Evolutionary conservation across 1,140 invertebrate genomes (phyloP).

Genomic region (Dendrolimus kikuchii): DNA sequence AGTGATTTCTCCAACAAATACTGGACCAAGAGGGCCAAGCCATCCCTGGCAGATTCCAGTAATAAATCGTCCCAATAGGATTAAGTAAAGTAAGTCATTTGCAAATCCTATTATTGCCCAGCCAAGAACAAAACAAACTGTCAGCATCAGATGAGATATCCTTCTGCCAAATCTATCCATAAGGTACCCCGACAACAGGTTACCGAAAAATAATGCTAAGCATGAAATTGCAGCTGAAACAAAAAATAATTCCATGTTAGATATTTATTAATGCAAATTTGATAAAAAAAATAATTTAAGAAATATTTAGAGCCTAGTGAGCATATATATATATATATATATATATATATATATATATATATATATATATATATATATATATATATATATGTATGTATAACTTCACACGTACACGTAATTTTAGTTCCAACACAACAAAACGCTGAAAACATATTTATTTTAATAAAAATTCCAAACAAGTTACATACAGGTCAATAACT

Average conservation of each 20-base stretch:
- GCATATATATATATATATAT: too few species aligned
- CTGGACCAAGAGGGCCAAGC: slow-evolving; percentile 67
- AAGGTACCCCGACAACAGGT: slow-evolving; percentile 73
- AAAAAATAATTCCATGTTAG: slow-evolving; percentile 15
- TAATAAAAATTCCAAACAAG: too few species aligned
- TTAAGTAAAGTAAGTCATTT: slow-evolving; percentile 46
- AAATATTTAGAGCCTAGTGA: too few species aligned
- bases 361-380: too few species aligned
- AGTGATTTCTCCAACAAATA: slow-evolving; percentile 75
- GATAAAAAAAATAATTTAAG: too few species aligned
- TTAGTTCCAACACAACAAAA: too few species aligned
- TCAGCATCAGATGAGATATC: slow-evolving; percentile 72
- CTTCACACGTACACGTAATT: too few species aligned
- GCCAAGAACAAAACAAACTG: slow-evolving; percentile 75
- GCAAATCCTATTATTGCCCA: slow-evolving; percentile 77
- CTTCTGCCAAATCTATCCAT: slow-evolving; percentile 80
- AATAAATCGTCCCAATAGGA: slow-evolving; percentile 79
- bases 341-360: too few species aligned
- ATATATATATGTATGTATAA: too few species aligned
- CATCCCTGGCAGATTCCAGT: slow-evolving; percentile 76
- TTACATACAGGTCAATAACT: slow-evolving; percentile 4
- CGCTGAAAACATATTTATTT: too few species aligned
- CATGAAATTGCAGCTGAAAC: slow-evolving; percentile 72
- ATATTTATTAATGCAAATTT: slow-evolving; percentile 2
- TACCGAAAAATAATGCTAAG: slow-evolving; percentile 74